Evolutionary conservation across 2,888 invertebrate species (phyloP).

Genomic region (Teinopalpus imperialis): DNA sequence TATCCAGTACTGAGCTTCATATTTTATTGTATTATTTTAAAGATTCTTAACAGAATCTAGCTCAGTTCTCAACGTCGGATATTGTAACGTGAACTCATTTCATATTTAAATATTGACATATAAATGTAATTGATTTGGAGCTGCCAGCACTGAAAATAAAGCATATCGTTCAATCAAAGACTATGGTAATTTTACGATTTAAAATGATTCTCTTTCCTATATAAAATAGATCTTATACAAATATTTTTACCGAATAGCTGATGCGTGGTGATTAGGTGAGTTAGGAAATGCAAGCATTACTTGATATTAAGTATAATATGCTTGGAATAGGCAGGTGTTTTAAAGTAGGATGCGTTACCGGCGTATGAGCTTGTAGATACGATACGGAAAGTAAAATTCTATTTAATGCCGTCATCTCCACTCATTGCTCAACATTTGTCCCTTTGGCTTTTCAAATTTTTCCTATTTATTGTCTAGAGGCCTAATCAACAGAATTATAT

Average conservation of each 20-base stretch:
- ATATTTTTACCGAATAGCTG: slow-evolving; percentile 64
- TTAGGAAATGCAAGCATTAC: slow-evolving; percentile 60
- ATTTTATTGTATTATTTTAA: too few relatives aligned
- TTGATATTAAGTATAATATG: slow-evolving; percentile 48
- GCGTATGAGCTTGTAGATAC: slow-evolving; percentile 74
- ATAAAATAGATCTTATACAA: slow-evolving; percentile 76
- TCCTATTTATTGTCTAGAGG: slow-evolving; percentile 23
- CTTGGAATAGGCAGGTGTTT: slow-evolving; percentile 50
- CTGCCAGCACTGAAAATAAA: slow-evolving; percentile 77
- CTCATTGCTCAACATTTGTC: slow-evolving; percentile 35
- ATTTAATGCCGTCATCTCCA: slow-evolving; percentile 21
- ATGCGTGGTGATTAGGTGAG: slow-evolving; percentile 47
- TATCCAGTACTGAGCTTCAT: not conserved
- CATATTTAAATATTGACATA: not conserved
- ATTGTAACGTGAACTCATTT: too few relatives aligned
- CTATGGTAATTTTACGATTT: slow-evolving; percentile 72
- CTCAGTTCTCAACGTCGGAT: too few relatives aligned
- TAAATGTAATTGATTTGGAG: slow-evolving; percentile 41
- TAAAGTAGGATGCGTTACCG: slow-evolving; percentile 62
- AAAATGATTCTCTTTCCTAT: slow-evolving; percentile 77
- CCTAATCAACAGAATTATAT: slow-evolving; percentile 27
- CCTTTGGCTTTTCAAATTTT: slow-evolving; percentile 22
- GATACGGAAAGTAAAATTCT: slow-evolving; percentile 44
- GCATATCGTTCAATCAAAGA: slow-evolving; percentile 81
- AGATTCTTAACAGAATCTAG: too few relatives aligned